Percentiles rank a stretch among this genome's conserved stretches.
Conservation (phyloP, 2,113 vertebrate genomes). For the Corvus hawaiiensis region DNA sequence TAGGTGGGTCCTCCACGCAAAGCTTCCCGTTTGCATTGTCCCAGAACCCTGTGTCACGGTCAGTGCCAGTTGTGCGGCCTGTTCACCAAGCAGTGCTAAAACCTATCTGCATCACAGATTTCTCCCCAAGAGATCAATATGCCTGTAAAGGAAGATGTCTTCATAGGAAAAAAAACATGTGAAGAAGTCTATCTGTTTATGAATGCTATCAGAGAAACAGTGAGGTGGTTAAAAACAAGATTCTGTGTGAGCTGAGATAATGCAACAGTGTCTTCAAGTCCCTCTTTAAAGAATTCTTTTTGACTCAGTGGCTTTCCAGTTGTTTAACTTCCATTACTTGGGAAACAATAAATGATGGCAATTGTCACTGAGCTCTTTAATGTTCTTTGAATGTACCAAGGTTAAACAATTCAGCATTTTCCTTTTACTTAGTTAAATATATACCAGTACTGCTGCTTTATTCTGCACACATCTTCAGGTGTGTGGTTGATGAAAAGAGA, state of each 20-base stretch:
- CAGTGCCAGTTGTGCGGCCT: background rate
- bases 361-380: background rate
- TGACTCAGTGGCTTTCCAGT: background rate
- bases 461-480: background rate
- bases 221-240: background rate
- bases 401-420: background rate
- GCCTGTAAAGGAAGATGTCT: background rate
- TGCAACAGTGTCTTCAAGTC: background rate
- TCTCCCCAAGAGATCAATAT: background rate
- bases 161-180: background rate
- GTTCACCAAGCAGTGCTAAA: background rate
- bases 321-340: background rate
- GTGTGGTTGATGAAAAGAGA: background rate
- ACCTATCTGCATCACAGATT: background rate
- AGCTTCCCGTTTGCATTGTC: background rate
- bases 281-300: background rate
- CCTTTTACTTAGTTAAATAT: background rate
- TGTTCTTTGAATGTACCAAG: background rate
- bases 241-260: background rate
- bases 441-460: background rate
- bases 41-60: background rate
- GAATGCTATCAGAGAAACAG: background rate
- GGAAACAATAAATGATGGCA: background rate
- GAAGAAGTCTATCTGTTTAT: background rate
- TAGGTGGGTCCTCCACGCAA: background rate